Evolutionary conservation across 2,797 vertebrate genomes (phyloP).

Genomic region (Limosa lapponica): DNA sequence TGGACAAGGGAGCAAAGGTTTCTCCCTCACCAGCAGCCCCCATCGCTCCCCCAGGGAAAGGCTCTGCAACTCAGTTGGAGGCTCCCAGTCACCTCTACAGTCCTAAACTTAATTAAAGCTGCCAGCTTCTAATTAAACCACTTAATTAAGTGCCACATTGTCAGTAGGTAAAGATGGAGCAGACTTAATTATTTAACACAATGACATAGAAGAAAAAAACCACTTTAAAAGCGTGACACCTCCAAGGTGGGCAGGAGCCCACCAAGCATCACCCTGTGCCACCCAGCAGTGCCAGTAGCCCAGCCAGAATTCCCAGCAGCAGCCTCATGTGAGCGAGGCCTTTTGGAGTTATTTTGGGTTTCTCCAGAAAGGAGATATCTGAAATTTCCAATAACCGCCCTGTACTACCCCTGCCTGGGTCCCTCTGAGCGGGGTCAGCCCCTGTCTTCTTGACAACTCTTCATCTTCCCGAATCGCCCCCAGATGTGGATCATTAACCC

Average conservation of each 20-base stretch:
- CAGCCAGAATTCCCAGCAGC: not conserved
- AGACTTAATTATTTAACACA: conserved; percentile 61
- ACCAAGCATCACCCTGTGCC: not conserved
- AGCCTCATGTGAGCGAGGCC: not conserved
- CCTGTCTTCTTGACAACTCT: rapidly evolving
- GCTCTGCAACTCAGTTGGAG: not conserved
- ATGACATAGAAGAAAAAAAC: conserved; percentile 26
- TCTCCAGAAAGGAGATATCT: not conserved
- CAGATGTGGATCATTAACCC: not conserved
- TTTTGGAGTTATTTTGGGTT: not conserved
- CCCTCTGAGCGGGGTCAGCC: rapidly evolving
- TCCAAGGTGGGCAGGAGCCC: not conserved
- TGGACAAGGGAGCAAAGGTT: not conserved
- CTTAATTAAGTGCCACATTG: conserved; percentile 72
- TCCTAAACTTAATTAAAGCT: conserved; percentile 73
- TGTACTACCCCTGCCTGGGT: rapidly evolving
- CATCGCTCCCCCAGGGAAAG: not conserved
- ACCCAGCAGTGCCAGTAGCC: rapidly evolving
- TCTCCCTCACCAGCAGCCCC: not conserved
- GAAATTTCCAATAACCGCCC: not conserved
- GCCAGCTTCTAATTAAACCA: conserved; percentile 76
- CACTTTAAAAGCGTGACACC: not conserved
- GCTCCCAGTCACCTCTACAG: conserved; percentile 31
- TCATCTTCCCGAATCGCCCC: rapidly evolving
- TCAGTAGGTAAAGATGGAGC: conserved; percentile 58